Evolutionary conservation across 2,113 vertebrate genomes (phyloP).

Genomic region (Loxodonta africana): DNA sequence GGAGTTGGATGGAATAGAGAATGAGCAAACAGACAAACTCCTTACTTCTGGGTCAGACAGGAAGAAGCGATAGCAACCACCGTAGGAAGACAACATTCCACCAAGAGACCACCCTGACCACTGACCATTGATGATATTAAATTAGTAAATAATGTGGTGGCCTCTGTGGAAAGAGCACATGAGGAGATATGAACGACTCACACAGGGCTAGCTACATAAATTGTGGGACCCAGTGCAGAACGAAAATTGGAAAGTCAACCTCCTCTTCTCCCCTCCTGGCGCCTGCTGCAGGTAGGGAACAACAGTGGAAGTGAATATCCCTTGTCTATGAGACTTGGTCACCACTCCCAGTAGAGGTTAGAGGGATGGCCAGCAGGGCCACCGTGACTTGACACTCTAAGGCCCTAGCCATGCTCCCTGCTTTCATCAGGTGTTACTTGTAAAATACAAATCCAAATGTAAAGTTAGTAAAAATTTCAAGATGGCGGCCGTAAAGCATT

Average conservation of each 20-base stretch:
- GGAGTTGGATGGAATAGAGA: neutral
- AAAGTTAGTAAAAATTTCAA: neutral
- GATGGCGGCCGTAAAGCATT: neutral
- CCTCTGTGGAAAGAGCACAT: neutral
- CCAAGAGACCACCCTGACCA: neutral
- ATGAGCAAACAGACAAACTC: neutral
- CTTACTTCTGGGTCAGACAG: neutral
- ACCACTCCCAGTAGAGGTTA: neutral
- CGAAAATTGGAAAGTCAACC: neutral
- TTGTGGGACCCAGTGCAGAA: neutral
- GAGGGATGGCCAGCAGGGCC: neutral
- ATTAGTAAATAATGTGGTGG: neutral
- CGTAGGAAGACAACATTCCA: neutral
- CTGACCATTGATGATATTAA: neutral
- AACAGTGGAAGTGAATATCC: neutral
- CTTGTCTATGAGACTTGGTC: neutral
- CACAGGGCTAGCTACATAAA: neutral
- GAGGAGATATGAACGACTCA: neutral
- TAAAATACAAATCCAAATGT: constrained; percentile 15
- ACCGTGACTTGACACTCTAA: neutral
- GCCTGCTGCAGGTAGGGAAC: neutral
- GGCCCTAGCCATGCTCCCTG: neutral
- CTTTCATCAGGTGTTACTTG: neutral
- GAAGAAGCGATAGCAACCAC: neutral
- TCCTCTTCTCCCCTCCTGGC: neutral